These are phyloP conservation scores for Heliconius himera DNA, from an alignment of 1,140 invertebrate genomes.

Conservation along the genomic window DNA sequence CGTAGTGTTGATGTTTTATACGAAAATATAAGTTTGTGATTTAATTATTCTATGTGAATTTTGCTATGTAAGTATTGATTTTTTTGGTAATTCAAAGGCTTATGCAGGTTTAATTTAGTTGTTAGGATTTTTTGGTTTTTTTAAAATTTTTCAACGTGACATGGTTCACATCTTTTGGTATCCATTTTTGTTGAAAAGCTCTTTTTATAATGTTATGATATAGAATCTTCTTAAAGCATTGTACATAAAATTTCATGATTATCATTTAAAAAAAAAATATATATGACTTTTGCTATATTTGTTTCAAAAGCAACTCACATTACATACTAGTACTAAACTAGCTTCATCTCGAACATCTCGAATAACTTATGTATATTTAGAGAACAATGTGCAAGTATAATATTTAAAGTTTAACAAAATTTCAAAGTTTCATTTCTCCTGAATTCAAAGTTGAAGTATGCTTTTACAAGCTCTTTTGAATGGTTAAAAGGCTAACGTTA, in stretches of 20 bases:
- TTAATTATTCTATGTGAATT: slow-evolving; percentile 1
- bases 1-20: slow-evolving; percentile 12
- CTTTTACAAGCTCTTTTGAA: slow-evolving; percentile 33
- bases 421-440: slow-evolving; percentile 9
- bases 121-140: neutral
- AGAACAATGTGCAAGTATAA: slow-evolving; percentile 5
- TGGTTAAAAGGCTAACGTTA: slow-evolving; percentile 25
- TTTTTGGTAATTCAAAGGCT: neutral
- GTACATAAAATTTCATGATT: too few species aligned
- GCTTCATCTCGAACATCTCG: neutral
- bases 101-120: neutral
- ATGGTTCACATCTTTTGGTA: neutral
- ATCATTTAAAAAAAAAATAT: too few species aligned
- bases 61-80: neutral
- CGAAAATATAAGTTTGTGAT: slow-evolving; percentile 13
- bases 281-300: neutral
- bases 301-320: neutral
- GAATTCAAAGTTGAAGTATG: slow-evolving; percentile 28
- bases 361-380: neutral
- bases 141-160: neutral
- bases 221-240: neutral
- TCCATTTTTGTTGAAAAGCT: neutral
- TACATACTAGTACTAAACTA: neutral
- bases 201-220: too few species aligned
- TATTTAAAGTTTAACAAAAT: neutral